A percentile compares a stretch with the other conserved stretches of the same genome.
Evolutionary conservation across 2,888 invertebrate species (phyloP).

Genomic region (Tuberolachnus salignus): DNA sequence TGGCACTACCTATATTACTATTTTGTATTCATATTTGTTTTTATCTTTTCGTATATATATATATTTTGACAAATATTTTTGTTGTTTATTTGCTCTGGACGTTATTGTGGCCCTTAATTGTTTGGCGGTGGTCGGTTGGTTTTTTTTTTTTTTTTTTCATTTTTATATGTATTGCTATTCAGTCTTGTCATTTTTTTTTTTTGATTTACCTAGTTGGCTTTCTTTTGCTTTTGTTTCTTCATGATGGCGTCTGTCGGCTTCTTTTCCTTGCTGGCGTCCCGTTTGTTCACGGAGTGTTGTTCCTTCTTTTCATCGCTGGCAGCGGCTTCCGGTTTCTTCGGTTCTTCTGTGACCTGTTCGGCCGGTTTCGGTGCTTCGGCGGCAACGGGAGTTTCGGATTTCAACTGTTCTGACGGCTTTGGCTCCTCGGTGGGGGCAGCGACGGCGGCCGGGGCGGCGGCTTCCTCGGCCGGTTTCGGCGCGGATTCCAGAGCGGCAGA

Average conservation of each 20-base stretch:
- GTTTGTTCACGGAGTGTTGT: slow-evolving; percentile 58
- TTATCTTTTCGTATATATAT: background rate
- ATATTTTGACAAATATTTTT: slow-evolving; percentile 48
- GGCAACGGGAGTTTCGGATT: slow-evolving; percentile 55
- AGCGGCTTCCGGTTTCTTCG: slow-evolving; percentile 52
- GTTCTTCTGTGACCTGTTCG: slow-evolving; percentile 49
- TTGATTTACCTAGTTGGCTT: slow-evolving; percentile 46
- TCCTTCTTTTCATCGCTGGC: slow-evolving; percentile 58
- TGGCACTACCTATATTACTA: slow-evolving; percentile 47
- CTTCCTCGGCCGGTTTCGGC: slow-evolving; percentile 58
- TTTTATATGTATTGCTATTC: slow-evolving; percentile 42
- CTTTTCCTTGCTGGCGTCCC: slow-evolving; percentile 59
- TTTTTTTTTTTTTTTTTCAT: background rate
- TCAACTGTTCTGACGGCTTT: slow-evolving; percentile 59
- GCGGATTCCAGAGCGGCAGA: slow-evolving; percentile 55
- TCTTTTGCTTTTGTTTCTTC: slow-evolving; percentile 47
- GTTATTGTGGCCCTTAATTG: slow-evolving; percentile 31
- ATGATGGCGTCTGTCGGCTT: slow-evolving; percentile 44
- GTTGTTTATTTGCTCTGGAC: slow-evolving; percentile 24
- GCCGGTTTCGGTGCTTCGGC: slow-evolving; percentile 58
- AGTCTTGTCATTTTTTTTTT: slow-evolving; percentile 48
- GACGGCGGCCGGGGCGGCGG: slow-evolving; percentile 58
- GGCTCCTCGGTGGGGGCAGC: too few relatives aligned
- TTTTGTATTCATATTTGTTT: slow-evolving; percentile 22
- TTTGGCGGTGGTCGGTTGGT: slow-evolving; percentile 40